Base-by-base conservation (phyloP, 2,113 vertebrate species). In the Hymenochirus boettgeri region DNA sequence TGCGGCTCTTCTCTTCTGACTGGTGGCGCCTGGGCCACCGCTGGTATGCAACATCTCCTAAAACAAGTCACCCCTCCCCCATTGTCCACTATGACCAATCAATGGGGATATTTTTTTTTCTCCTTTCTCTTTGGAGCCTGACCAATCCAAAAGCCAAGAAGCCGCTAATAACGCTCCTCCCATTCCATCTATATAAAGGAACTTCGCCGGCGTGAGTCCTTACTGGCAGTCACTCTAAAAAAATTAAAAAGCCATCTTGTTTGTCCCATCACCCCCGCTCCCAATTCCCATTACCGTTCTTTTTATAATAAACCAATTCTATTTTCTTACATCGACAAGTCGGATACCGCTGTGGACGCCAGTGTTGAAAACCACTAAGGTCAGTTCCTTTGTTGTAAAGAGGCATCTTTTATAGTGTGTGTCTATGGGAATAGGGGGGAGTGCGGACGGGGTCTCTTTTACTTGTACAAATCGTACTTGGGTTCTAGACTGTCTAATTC, bases 161-260 rank as follows among this genome's bases (percentile, higher is more conserved):
- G 31, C 57, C 56, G 65, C 15, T 18, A n/a, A n/a, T 21, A n/a
- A 39, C 7, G 65, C 65, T 31, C 65, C 65, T 2, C 65, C 65
- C 47, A 60, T 47, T n/a, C 60, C 39, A 60, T 69, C 65, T 69
- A 69, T 69, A 69, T 69, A 69, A 69, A 69, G 35, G 57, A 17
- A 57, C 56, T 69, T 47, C 56, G 56, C 56, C 65, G 56, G 65
- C 65, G 56, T 69, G 65, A 69, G 65, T 53, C 57, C 65, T 60
- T 69, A 69, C 56, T 69, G 65, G 65, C 65, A 69, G 56, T 52
- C 57, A 69, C 56, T 59, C 58, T 60, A n/a, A 52, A 69, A 52
- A 60, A 60, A 69, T 57, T 50, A 59, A 59, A 69, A 53, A 59
- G 65, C 65, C 56, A 60, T 69, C 57, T 60, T 48, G 60, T 69